These are phyloP conservation scores for Oikopleura dioica DNA, from an alignment of 23 tunicate genomes.

Conservation along the genomic window DNA sequence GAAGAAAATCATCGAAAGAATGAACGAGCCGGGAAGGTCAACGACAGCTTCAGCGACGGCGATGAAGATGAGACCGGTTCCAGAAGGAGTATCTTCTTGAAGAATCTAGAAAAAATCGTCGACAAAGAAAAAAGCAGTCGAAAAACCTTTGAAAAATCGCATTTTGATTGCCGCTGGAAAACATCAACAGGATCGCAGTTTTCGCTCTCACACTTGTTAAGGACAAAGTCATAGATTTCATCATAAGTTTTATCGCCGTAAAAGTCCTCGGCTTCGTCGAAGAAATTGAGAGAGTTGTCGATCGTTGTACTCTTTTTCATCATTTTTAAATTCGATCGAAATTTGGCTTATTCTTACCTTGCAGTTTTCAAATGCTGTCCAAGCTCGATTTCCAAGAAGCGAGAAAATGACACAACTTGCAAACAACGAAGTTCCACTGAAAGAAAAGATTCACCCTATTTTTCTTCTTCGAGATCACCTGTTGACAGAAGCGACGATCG, in stretches of 20 bases:
- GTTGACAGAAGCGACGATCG: constrained; percentile 73
- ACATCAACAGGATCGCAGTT: constrained; percentile 26
- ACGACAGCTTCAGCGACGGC: constrained; percentile 95
- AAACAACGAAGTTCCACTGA: constrained; percentile 46
- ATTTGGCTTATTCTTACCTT: background rate
- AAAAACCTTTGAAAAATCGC: too few species aligned
- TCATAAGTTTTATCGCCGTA: background rate
- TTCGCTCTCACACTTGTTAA: background rate
- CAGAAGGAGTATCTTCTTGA: constrained; percentile 13
- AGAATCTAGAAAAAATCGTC: background rate
- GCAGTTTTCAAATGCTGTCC: background rate
- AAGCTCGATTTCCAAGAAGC: constrained; percentile 9
- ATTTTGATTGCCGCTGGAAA: constrained; percentile 32
- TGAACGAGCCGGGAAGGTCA: constrained; percentile 93
- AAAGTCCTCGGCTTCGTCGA: background rate
- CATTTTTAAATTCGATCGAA: background rate
- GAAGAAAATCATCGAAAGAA: constrained; percentile 87
- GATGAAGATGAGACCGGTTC: constrained; percentile 85
- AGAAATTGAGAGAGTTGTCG: background rate
- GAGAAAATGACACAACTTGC: constrained; percentile 63
- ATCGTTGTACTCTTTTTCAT: background rate
- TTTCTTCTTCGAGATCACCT: too few species aligned
- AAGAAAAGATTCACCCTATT: too few species aligned
- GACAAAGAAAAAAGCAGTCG: too few species aligned
- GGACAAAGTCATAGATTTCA: background rate